A percentile compares a stretch with the other conserved stretches of the same genome.
Conservation (phyloP, 2,888 invertebrate species). For the Tridacna gigas region DNA sequence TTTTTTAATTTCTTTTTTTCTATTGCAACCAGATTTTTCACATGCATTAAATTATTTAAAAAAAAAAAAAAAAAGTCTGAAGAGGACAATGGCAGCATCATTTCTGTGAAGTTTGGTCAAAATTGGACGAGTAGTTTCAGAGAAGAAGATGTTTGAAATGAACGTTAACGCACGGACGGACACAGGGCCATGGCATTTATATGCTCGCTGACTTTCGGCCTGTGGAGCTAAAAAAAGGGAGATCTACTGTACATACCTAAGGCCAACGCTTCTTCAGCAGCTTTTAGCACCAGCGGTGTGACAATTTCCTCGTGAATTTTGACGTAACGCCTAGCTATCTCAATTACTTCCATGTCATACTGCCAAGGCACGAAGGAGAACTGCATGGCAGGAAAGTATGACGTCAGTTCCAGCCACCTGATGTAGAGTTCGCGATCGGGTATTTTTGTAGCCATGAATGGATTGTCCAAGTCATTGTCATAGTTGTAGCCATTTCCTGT, state of each 20-base stretch:
- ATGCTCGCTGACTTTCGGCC: too few species aligned
- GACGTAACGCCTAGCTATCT: constrained; percentile 68
- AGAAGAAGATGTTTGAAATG: too few species aligned
- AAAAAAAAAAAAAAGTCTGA: too few species aligned
- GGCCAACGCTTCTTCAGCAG: constrained; percentile 63
- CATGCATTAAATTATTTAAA: too few species aligned
- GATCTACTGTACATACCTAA: constrained; percentile 54
- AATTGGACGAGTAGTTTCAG: too few species aligned
- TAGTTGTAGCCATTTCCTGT: constrained; percentile 33
- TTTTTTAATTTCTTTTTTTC: too few species aligned
- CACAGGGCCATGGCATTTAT: too few species aligned
- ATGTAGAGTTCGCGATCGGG: constrained; percentile 87
- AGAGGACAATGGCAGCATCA: too few species aligned
- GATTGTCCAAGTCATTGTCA: constrained; percentile 27
- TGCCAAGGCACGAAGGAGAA: constrained; percentile 95
- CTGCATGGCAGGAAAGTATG: constrained; percentile 96
- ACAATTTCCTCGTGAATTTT: constrained; percentile 69
- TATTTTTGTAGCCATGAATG: constrained; percentile 67
- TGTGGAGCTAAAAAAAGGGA: too few species aligned
- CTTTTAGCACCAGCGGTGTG: constrained; percentile 66
- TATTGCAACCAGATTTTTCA: too few species aligned
- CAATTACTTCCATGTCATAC: constrained; percentile 89
- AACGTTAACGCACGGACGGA: too few species aligned
- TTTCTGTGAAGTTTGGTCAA: too few species aligned
- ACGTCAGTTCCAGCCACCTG: constrained; percentile 93